Percentiles rank a stretch among this genome's conserved stretches.
These are phyloP conservation scores for Odontocolon sp. DNA, from an alignment of 2,888 invertebrate species.

Conservation along the genomic window DNA sequence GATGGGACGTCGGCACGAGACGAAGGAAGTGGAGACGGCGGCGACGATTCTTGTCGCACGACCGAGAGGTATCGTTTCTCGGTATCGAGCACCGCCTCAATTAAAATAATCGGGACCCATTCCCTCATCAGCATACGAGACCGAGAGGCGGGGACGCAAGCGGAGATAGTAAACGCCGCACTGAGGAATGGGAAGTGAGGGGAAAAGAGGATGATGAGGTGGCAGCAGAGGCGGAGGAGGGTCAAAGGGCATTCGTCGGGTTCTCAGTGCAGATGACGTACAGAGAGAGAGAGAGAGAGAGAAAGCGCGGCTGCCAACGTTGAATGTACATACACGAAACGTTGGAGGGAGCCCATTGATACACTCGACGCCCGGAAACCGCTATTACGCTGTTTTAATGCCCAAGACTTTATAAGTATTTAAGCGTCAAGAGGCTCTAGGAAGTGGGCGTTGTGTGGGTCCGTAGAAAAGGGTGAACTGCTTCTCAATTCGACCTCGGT, in stretches of 20 bases:
- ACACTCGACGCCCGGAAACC: constrained; percentile 74
- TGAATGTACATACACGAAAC: constrained; percentile 43
- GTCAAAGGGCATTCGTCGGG: constrained; percentile 59
- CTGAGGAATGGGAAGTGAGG: background rate
- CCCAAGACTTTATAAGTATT: constrained; percentile 68
- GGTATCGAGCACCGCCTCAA: constrained; percentile 71
- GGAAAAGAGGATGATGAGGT: constrained; percentile 5
- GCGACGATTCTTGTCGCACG: constrained; percentile 64
- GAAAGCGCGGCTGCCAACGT: constrained; percentile 30
- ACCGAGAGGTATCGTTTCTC: constrained; percentile 69
- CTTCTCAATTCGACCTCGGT: constrained; percentile 2
- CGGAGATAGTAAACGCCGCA: constrained; percentile 8
- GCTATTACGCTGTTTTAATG: constrained; percentile 78
- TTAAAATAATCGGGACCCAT: constrained; percentile 75
- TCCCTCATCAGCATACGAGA: constrained; percentile 69
- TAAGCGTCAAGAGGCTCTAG: constrained; percentile 75
- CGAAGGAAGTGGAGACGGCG: constrained; percentile 44
- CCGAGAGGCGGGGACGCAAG: constrained; percentile 9
- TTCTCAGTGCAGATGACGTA: constrained; percentile 51
- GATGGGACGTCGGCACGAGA: constrained; percentile 26
- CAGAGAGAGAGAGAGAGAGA: background rate
- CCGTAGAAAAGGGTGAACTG: constrained; percentile 62
- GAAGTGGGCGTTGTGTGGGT: constrained; percentile 72
- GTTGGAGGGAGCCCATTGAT: constrained; percentile 62
- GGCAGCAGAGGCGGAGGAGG: constrained; percentile 46